Evolutionary conservation across 2,797 vertebrate genomes (phyloP).

Genomic region (Diplodus puntazzo): DNA sequence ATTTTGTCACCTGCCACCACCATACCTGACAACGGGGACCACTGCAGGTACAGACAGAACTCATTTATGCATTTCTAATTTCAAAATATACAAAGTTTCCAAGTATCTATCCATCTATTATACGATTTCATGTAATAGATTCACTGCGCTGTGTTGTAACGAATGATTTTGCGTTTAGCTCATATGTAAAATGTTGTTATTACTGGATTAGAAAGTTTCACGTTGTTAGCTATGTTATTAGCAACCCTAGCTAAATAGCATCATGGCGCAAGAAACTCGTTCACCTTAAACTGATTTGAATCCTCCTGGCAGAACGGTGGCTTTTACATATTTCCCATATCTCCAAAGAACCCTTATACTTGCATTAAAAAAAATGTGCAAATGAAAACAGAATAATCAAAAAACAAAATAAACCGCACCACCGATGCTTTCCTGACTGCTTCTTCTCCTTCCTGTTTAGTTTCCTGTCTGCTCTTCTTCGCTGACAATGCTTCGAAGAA

Average conservation of each 20-base stretch:
- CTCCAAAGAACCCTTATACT: too few species aligned
- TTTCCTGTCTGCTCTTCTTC: constrained; percentile 30
- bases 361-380: background rate
- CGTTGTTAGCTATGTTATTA: constrained; percentile 16
- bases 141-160: background rate
- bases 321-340: background rate
- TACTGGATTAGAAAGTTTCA: background rate
- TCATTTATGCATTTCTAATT: background rate
- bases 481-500: background rate
- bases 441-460: constrained; percentile 11
- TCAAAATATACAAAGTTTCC: background rate
- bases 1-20: too few species aligned
- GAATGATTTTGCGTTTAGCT: background rate
- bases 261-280: constrained; percentile 15
- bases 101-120: background rate
- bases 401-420: background rate
- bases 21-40: too few species aligned
- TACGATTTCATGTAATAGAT: background rate
- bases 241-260: constrained; percentile 29
- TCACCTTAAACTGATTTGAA: constrained; percentile 19
- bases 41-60: background rate
- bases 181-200: background rate
- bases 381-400: background rate
- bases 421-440: background rate
- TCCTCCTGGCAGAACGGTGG: background rate